These are phyloP conservation scores for Netelia virgata DNA, from an alignment of 2,888 invertebrate genomes.

Conservation along the genomic window DNA sequence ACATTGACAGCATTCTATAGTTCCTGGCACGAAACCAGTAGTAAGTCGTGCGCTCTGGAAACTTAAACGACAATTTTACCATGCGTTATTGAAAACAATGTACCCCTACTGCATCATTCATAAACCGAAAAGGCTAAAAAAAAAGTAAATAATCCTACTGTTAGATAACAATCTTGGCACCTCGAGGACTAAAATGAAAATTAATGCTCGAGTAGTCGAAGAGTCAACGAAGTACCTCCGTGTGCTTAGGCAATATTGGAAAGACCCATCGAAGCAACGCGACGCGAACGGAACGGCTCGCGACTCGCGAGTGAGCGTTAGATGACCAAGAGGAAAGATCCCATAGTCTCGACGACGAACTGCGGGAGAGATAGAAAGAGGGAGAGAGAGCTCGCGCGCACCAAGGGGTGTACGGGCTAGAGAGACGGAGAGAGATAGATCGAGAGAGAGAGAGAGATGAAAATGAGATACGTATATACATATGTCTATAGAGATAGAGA, in stretches of 20 bases:
- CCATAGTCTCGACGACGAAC: constrained; percentile 38
- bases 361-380: constrained; percentile 51
- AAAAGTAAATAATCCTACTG: neutral
- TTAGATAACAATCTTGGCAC: neutral
- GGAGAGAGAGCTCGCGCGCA: constrained; percentile 50
- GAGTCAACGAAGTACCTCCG: neutral
- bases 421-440: constrained; percentile 63
- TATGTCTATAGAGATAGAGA: constrained; percentile 56
- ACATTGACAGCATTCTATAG: no score
- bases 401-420: constrained; percentile 44
- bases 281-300: constrained; percentile 47
- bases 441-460: constrained; percentile 46
- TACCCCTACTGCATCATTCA: no score
- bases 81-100: no score
- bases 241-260: neutral
- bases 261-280: constrained; percentile 24
- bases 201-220: neutral
- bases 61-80: no score
- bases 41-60: no score
- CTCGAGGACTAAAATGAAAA: neutral
- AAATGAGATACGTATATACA: constrained; percentile 46
- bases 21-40: no score
- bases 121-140: no score
- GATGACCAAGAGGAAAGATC: constrained; percentile 28
- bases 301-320: constrained; percentile 57